A percentile compares a stretch with the other conserved stretches of the same genome.
These are phyloP conservation scores for Acleris cristana DNA, from an alignment of 2,888 invertebrate genomes.

Conservation along the genomic window DNA sequence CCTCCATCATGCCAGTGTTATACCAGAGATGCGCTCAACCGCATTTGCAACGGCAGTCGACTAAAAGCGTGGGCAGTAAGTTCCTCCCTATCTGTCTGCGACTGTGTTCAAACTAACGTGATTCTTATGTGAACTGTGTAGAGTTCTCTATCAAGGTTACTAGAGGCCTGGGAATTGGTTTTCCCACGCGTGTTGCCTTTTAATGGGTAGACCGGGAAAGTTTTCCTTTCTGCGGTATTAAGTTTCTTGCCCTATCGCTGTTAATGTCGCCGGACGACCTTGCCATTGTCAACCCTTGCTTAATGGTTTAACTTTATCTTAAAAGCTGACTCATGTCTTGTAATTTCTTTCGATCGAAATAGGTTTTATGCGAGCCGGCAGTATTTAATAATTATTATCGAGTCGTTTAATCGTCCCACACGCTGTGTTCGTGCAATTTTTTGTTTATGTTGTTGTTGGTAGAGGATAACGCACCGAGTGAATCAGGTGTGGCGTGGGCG, in stretches of 20 bases:
- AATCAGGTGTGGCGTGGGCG: conserved; percentile 54
- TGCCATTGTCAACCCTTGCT: conserved; percentile 33
- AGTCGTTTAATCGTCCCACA: conserved; percentile 47
- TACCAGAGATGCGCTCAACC: conserved; percentile 68
- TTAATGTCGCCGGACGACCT: conserved; percentile 31
- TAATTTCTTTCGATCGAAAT: conserved; percentile 29
- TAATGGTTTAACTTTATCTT: conserved; percentile 30
- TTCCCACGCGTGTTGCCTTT: conserved; percentile 55
- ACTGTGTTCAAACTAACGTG: conserved; percentile 48
- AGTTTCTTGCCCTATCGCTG: conserved; percentile 33
- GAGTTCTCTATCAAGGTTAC: conserved; percentile 39
- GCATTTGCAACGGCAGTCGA: conserved; percentile 64
- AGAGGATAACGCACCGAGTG: conserved; percentile 54
- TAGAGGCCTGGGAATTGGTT: conserved; percentile 50
- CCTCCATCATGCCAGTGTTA: conserved; percentile 68
- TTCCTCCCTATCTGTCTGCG: conserved; percentile 54
- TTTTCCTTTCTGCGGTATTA: conserved; percentile 50
- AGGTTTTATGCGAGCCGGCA: conserved; percentile 15
- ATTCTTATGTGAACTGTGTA: conserved; percentile 47
- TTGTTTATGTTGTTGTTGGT: conserved; percentile 52
- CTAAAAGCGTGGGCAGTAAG: conserved; percentile 69
- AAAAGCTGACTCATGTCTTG: conserved; percentile 33
- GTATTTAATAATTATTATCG: conserved; percentile 22
- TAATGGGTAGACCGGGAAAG: conserved; percentile 54
- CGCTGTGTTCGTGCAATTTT: conserved; percentile 43